These are phyloP conservation scores for Leptinotarsa lineolata DNA, from an alignment of 1,140 invertebrate species.

Conservation along the genomic window DNA sequence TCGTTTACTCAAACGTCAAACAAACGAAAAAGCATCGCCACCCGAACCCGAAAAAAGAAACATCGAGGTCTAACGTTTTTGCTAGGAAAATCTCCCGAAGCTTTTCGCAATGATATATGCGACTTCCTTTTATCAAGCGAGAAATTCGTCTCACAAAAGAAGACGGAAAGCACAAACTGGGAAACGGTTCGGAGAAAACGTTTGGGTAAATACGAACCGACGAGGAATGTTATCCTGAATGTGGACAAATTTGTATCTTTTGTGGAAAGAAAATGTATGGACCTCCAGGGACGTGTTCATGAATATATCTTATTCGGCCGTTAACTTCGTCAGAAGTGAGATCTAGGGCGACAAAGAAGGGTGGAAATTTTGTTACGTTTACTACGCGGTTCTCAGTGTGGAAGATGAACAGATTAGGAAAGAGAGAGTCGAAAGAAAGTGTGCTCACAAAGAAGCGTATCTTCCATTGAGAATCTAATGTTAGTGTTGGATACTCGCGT, in stretches of 20 bases:
- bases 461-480: no score
- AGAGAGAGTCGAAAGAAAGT: no score
- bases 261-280: slow-evolving; percentile 8
- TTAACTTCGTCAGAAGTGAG: no score
- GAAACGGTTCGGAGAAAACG: slow-evolving; percentile 4
- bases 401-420: no score
- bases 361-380: no score
- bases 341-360: no score
- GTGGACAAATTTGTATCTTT: slow-evolving; percentile 20
- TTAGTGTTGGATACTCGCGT: no score
- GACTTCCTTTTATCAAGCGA: slow-evolving; percentile 27
- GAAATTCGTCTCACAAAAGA: slow-evolving; percentile 22
- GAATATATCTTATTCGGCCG: not conserved
- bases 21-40: slow-evolving; percentile 9
- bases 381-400: no score
- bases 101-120: slow-evolving; percentile 26
- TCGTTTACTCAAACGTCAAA: slow-evolving; percentile 8
- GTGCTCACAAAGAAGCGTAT: no score
- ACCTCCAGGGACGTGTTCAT: not conserved
- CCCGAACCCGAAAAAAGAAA: not conserved
- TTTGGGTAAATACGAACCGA: slow-evolving; percentile 13
- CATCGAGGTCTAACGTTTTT: not conserved
- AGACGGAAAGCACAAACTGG: slow-evolving; percentile 19
- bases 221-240: slow-evolving; percentile 10
- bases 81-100: slow-evolving; percentile 20